Base-by-base conservation (phyloP, 2,113 vertebrate genomes). In the Halichoerus grypus region DNA sequence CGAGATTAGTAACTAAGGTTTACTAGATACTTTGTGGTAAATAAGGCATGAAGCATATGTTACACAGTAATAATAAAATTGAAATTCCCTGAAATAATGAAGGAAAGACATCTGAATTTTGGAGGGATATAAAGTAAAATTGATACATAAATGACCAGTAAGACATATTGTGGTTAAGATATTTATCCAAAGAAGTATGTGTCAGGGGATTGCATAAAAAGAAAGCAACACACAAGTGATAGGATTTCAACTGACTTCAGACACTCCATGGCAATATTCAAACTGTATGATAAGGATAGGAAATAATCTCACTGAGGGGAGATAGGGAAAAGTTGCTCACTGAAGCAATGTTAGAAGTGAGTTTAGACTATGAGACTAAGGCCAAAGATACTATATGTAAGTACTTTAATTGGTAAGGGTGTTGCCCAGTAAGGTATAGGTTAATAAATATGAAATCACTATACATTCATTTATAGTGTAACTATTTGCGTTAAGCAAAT, bases 81-180 rank as follows among this genome's bases (percentile, higher is more conserved):
- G 83, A 94, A 94, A 59, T 87, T 95, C 2, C 13, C 7, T 84
- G n/a, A 61, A 97, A 69, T 93, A 53, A 94, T n/a, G 12, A 84
- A 36, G 12, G 10, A 69, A 53, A 77, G 3, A 91, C 63, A 74
- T 85, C 2, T 59, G 33, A 86, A 76, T 51, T 65, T 72, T 33
- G 13, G 4, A 53, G 3, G 7, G 3, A 39, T 67, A 21, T 33
- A 28, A 51, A 12, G 16, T 65, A 46, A 85, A 77, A 93, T 80
- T 14, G 42, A 84, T 76, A 16, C 0, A 65, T 7, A 72, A 55
- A 42, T 46, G 28, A 31, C 6, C 8, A 42, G 31, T 33, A 36
- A 89, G 33, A 80, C 13, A 79, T 14, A 59, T 5, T 46, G 10
- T 86, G 6, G 15, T 49, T 79, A 79, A 87, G 1, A 67, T 53